A percentile compares a stretch with the other conserved stretches of the same genome.
Evolutionary conservation across 1,140 invertebrate genomes (phyloP).

Genomic region (Trypoxylus dichotomus): DNA sequence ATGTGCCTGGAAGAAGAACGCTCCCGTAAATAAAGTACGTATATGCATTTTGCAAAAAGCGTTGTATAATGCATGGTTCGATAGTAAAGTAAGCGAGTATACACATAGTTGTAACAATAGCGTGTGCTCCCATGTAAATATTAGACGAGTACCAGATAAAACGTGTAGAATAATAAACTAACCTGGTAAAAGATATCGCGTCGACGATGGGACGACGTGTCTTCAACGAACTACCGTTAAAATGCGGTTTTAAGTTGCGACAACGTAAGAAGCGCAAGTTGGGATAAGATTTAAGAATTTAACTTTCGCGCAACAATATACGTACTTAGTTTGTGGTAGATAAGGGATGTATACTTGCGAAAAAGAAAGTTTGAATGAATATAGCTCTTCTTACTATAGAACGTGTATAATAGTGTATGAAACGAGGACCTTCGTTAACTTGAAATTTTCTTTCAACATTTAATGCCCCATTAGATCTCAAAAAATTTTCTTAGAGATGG

Average conservation of each 20-base stretch:
- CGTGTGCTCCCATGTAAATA: background rate
- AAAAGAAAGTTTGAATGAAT: too few species aligned
- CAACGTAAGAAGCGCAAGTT: too few species aligned
- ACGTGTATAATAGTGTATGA: too few species aligned
- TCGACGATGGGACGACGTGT: background rate
- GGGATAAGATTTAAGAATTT: too few species aligned
- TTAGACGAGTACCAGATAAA: background rate
- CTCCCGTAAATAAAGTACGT: background rate
- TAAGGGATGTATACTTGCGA: too few species aligned
- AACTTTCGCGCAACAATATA: too few species aligned
- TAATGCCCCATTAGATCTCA: too few species aligned
- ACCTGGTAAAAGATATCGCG: background rate
- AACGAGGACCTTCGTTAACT: too few species aligned
- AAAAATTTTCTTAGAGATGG: too few species aligned
- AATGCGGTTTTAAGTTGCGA: background rate
- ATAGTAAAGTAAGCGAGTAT: background rate
- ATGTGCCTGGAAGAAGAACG: slow-evolving; percentile 61
- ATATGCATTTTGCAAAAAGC: background rate
- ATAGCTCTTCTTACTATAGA: too few species aligned
- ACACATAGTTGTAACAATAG: background rate
- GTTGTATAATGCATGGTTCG: background rate
- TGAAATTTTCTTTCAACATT: too few species aligned
- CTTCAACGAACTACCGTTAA: background rate
- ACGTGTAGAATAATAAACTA: background rate
- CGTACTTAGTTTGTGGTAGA: too few species aligned